A percentile compares a stretch with the other conserved stretches of the same genome.
Conservation (phyloP, 2,888 invertebrate genomes). For the Lepetodrilus schrolli region DNA sequence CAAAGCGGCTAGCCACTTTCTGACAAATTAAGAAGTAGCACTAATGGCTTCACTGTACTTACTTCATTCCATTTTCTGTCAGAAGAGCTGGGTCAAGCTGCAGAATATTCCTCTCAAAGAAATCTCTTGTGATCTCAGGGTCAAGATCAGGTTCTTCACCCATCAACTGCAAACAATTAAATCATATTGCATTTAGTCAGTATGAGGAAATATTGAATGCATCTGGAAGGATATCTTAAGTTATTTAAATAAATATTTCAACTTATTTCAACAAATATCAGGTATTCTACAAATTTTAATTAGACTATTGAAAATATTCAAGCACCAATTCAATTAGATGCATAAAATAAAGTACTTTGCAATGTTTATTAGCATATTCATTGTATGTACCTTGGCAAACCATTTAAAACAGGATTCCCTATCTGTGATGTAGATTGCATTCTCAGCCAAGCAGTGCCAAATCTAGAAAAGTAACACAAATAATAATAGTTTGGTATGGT, state of each 20-base stretch:
- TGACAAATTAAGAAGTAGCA: not conserved
- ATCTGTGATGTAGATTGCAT: slow-evolving; percentile 92
- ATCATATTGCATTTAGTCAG: no score
- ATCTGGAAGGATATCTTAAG: no score
- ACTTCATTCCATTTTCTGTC: slow-evolving; percentile 96
- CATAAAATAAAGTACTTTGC: no score
- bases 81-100: slow-evolving; percentile 91
- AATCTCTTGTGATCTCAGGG: slow-evolving; percentile 94
- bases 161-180: slow-evolving; percentile 73
- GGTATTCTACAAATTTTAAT: no score
- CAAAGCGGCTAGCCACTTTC: no score
- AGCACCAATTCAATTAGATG: no score
- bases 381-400: slow-evolving; percentile 90
- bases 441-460: slow-evolving; percentile 96
- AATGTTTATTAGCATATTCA: no score
- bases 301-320: no score
- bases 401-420: slow-evolving; percentile 97
- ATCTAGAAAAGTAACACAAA: slow-evolving; percentile 74
- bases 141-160: slow-evolving; percentile 95
- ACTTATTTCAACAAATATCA: no score
- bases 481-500: no score
- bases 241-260: no score
- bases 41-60: slow-evolving; percentile 66
- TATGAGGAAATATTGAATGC: no score
- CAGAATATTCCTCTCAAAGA: slow-evolving; percentile 95